A percentile compares a stretch with the other conserved stretches of the same genome.
These are phyloP conservation scores for Electrophaes corylata DNA, from an alignment of 2,888 invertebrate species.

Conservation along the genomic window DNA sequence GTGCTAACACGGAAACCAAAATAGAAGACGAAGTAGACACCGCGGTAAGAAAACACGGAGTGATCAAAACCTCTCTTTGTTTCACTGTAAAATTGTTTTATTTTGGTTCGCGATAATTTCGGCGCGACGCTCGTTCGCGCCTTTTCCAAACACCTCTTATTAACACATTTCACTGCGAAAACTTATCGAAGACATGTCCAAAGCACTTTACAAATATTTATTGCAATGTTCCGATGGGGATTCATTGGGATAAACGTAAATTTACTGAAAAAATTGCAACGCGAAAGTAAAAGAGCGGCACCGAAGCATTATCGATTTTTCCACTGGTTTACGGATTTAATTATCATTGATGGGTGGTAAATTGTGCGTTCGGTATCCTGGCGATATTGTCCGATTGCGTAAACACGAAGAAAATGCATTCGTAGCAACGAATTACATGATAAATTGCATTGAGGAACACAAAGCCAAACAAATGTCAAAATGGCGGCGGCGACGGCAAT, in stretches of 20 bases:
- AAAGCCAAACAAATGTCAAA: slow-evolving; percentile 85
- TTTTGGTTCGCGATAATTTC: slow-evolving; percentile 47
- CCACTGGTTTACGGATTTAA: slow-evolving; percentile 55
- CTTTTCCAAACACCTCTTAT: slow-evolving; percentile 68
- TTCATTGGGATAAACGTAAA: slow-evolving; percentile 40
- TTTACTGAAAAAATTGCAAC: slow-evolving; percentile 54
- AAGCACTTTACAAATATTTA: slow-evolving; percentile 25
- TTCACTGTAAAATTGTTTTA: slow-evolving; percentile 49
- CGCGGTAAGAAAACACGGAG: slow-evolving; percentile 37
- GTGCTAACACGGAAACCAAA: slow-evolving; percentile 44
- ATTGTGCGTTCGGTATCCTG: slow-evolving; percentile 47
- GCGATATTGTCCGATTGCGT: slow-evolving; percentile 46
- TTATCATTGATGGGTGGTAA: slow-evolving; percentile 52
- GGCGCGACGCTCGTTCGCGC: slow-evolving; percentile 71
- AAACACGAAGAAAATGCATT: slow-evolving; percentile 53
- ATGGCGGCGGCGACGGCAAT: slow-evolving; percentile 85
- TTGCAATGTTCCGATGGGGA: slow-evolving; percentile 26
- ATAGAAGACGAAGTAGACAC: slow-evolving; percentile 39
- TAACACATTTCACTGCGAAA: slow-evolving; percentile 42
- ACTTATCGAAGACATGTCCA: slow-evolving; percentile 28
- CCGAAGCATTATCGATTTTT: slow-evolving; percentile 75
- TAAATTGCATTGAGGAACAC: slow-evolving; percentile 69
- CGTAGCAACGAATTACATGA: slow-evolving; percentile 63
- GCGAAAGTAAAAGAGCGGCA: slow-evolving; percentile 79
- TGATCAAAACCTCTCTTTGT: slow-evolving; percentile 50